Percentiles rank a stretch among this genome's conserved stretches.
Evolutionary conservation across 2,888 invertebrate genomes (phyloP).

Genomic region (Leistus spinibarbis): DNA sequence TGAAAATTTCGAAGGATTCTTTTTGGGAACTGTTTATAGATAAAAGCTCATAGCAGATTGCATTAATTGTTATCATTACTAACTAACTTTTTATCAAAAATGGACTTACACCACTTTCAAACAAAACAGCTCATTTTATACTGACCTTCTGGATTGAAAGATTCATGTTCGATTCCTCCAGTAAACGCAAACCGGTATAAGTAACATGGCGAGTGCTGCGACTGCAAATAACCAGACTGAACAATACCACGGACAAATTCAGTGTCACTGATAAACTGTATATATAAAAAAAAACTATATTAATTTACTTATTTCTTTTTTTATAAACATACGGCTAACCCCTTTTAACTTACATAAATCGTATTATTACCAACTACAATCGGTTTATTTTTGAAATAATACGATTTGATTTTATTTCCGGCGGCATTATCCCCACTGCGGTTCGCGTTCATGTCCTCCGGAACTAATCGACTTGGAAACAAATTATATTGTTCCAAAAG

Average conservation of each 20-base stretch:
- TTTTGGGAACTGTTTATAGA: too few relatives aligned
- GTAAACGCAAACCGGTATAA: constrained; percentile 7
- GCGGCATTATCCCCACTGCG: background rate
- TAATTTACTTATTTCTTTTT: background rate
- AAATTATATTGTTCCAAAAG: constrained; percentile 7
- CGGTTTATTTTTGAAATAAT: constrained; percentile 18
- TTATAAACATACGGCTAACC: background rate
- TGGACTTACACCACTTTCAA: too few relatives aligned
- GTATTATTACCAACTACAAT: background rate
- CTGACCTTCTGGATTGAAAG: background rate
- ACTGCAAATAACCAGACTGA: background rate
- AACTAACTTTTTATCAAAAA: too few relatives aligned
- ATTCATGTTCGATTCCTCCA: background rate
- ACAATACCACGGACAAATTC: constrained; percentile 5
- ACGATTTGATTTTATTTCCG: constrained; percentile 1
- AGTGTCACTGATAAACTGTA: background rate
- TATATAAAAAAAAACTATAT: background rate
- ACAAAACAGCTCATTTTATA: too few relatives aligned
- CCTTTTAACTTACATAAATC: background rate
- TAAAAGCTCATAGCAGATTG: too few relatives aligned
- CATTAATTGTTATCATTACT: too few relatives aligned
- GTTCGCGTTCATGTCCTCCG: constrained; percentile 21
- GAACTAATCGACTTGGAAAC: constrained; percentile 5
- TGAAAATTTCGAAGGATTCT: too few relatives aligned
- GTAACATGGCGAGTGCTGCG: background rate